These are phyloP conservation scores for Ectemnius continuus DNA, from an alignment of 2,888 invertebrate species.

Conservation along the genomic window DNA sequence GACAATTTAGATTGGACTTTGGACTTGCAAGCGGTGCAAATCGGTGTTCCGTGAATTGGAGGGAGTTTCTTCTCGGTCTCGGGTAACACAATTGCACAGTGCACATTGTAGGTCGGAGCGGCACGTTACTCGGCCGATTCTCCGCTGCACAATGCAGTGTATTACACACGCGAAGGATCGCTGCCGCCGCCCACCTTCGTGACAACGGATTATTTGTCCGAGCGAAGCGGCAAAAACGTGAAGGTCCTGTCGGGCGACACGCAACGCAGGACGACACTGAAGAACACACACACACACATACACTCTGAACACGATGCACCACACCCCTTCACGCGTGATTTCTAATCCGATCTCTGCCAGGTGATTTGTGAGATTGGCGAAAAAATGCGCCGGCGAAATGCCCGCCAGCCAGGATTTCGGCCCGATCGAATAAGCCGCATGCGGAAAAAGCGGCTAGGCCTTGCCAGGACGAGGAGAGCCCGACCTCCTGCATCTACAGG, in stretches of 20 bases:
- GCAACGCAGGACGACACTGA: neutral
- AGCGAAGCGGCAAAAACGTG: constrained; percentile 42
- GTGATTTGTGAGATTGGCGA: too few species aligned
- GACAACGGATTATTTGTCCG: constrained; percentile 52
- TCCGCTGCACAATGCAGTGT: constrained; percentile 32
- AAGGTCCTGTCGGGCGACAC: constrained; percentile 4
- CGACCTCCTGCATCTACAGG: too few species aligned
- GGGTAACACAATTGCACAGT: constrained; percentile 24
- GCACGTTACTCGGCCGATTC: constrained; percentile 43
- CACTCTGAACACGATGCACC: too few species aligned
- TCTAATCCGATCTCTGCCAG: too few species aligned
- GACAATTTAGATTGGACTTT: too few species aligned
- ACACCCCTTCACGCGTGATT: neutral
- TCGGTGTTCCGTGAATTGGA: too few species aligned
- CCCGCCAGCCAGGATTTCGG: neutral
- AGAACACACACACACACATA: too few species aligned
- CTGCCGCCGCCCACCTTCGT: constrained; percentile 46
- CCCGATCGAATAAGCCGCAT: constrained; percentile 7
- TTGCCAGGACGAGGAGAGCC: too few species aligned
- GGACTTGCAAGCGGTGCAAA: too few species aligned
- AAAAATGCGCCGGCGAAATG: too few species aligned
- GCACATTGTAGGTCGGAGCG: constrained; percentile 24
- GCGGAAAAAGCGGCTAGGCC: neutral
- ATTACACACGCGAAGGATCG: constrained; percentile 32
- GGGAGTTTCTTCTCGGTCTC: constrained; percentile 2